Evolutionary conservation across 92 coral and sea anemone species (phyloP).

Genomic region (Palythoa heliodiscus): DNA sequence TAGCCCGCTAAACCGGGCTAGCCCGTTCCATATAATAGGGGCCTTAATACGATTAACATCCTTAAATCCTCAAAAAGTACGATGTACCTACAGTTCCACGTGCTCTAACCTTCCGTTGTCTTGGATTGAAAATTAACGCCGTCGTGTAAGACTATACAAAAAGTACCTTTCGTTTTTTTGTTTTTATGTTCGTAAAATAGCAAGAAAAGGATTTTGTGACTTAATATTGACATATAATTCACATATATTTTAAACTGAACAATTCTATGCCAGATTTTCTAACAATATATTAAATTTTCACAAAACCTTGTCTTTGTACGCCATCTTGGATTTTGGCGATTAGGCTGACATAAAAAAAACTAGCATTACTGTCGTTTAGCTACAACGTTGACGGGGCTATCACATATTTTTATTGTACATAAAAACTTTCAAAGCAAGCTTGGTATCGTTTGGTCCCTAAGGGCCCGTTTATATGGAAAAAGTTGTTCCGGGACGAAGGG

Average conservation of each 20-base stretch:
- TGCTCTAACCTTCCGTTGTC: slow-evolving; percentile 36
- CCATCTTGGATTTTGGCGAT: slow-evolving; percentile 20
- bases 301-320: not conserved
- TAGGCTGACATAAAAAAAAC: slow-evolving; percentile 13
- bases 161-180: not conserved
- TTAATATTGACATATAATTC: not conserved
- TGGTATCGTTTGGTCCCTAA: not conserved
- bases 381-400: slow-evolving; percentile 4
- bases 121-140: slow-evolving; percentile 27
- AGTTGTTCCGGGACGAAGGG: no score
- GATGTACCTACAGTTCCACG: slow-evolving; percentile 28
- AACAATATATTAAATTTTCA: not conserved
- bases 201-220: slow-evolving; percentile 7
- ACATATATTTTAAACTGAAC: slow-evolving; percentile 1
- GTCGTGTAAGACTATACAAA: slow-evolving; percentile 3
- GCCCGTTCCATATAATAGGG: no score
- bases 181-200: slow-evolving; percentile 4
- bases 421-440: not conserved
- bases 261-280: not conserved
- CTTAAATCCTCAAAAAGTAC: slow-evolving; percentile 25
- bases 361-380: slow-evolving; percentile 1
- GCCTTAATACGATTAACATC: slow-evolving; percentile 28
- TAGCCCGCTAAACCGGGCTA: no score
- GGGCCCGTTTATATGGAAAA: no score
- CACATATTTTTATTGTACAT: not conserved